A percentile compares a stretch with the other conserved stretches of the same genome.
These are phyloP conservation scores for Rhineura floridana DNA, from an alignment of 2,113 vertebrate species.

Conservation along the genomic window DNA sequence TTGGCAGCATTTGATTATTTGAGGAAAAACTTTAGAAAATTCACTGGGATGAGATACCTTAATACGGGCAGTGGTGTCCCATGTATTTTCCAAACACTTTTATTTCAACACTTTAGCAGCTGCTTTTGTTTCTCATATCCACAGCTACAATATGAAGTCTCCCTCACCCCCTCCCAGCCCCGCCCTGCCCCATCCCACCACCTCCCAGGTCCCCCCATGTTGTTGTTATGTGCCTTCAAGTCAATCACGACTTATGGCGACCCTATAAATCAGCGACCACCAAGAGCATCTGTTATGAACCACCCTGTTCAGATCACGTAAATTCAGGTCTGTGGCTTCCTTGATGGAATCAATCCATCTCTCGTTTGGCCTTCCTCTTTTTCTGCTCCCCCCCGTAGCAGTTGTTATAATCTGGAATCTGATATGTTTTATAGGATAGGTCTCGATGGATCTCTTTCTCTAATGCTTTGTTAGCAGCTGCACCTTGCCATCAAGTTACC, in stretches of 20 bases:
- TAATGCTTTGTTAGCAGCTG: neutral
- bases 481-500: too few relatives aligned
- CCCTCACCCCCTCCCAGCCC: neutral
- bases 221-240: too few relatives aligned
- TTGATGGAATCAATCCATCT: too few relatives aligned
- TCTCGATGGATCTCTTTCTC: neutral
- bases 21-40: neutral
- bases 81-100: neutral
- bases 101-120: neutral
- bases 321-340: too few relatives aligned
- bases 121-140: neutral
- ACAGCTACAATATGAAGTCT: neutral
- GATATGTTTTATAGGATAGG: neutral
- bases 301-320: too few relatives aligned
- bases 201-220: too few relatives aligned
- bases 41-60: neutral
- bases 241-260: too few relatives aligned
- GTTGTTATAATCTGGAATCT: neutral
- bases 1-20: neutral
- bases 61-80: neutral
- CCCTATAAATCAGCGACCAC: too few relatives aligned
- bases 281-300: too few relatives aligned
- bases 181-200: too few relatives aligned
- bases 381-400: neutral
- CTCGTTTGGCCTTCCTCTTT: too few relatives aligned